A percentile compares a stretch with the other conserved stretches of the same genome.
Evolutionary conservation across 2,888 invertebrate species (phyloP).

Genomic region (Sycophila texana): DNA sequence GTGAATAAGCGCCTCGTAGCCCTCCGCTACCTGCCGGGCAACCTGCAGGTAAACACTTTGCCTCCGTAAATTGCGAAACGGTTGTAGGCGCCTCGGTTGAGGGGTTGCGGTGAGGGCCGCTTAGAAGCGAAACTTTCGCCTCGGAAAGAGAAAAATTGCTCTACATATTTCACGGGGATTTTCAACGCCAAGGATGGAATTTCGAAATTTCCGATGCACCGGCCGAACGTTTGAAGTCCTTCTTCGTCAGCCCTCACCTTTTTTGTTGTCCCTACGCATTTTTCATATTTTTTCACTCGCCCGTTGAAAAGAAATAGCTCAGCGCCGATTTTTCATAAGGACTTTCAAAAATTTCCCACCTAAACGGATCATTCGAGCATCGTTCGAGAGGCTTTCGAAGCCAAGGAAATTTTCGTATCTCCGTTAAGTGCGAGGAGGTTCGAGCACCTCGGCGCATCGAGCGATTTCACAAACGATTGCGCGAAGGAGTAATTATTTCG

Average conservation of each 20-base stretch:
- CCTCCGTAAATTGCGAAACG: constrained; percentile 49
- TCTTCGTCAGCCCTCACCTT: constrained; percentile 10
- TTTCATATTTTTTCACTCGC: constrained; percentile 45
- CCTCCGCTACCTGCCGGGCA: constrained; percentile 59
- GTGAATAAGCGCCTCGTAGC: constrained; percentile 56
- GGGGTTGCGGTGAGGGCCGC: constrained; percentile 36
- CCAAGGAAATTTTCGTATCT: constrained; percentile 1
- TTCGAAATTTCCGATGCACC: constrained; percentile 54
- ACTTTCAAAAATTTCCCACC: background rate
- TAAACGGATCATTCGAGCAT: background rate
- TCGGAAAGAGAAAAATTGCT: constrained; percentile 68
- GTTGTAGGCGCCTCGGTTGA: constrained; percentile 21
- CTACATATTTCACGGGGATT: constrained; percentile 64
- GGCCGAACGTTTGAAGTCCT: constrained; percentile 34
- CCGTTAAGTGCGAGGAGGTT: background rate
- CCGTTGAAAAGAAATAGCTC: constrained; percentile 12
- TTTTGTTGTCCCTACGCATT: constrained; percentile 25
- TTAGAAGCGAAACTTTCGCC: constrained; percentile 65
- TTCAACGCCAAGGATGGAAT: constrained; percentile 47
- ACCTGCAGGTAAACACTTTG: constrained; percentile 45
- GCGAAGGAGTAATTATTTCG: constrained; percentile 35
- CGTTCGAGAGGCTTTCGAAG: background rate
- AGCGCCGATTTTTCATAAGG: constrained; percentile 39
- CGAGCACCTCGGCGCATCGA: constrained; percentile 3
- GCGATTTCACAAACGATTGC: constrained; percentile 29